These are phyloP conservation scores for Coranthus polyacanthus DNA, from an alignment of 2,797 vertebrate species.

Conservation along the genomic window DNA sequence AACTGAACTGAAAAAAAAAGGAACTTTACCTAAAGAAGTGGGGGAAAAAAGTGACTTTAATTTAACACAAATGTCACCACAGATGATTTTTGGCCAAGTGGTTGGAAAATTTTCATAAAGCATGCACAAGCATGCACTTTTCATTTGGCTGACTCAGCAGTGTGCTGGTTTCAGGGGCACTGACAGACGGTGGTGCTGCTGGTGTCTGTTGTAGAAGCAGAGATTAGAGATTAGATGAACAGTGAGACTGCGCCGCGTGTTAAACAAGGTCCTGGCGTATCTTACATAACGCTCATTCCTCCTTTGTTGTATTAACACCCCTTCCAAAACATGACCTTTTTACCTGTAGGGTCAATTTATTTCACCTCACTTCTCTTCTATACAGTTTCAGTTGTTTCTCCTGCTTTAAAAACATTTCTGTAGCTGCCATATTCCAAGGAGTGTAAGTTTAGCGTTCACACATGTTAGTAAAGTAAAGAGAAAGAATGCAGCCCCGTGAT, in stretches of 20 bases:
- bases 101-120: neutral
- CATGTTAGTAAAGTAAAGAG: neutral
- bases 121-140: constrained; percentile 9
- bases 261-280: constrained; percentile 14
- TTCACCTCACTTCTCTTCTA: neutral
- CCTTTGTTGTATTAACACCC: neutral
- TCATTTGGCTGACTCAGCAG: constrained; percentile 30
- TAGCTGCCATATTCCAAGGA: neutral
- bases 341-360: neutral
- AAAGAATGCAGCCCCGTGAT: constrained; percentile 6
- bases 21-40: neutral
- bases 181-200: constrained; percentile 14
- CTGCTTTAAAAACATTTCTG: neutral
- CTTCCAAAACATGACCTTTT: constrained; percentile 7
- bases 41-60: neutral
- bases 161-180: constrained; percentile 6
- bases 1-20: too few relatives aligned
- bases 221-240: constrained; percentile 30
- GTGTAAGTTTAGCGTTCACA: constrained; percentile 9
- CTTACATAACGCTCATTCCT: constrained; percentile 27
- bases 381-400: neutral
- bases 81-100: neutral
- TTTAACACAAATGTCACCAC: neutral
- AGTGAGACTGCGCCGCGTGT: neutral
- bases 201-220: constrained; percentile 1